Conservation (phyloP, 2,888 invertebrate genomes). For the Muschampia plurimacula region DNA sequence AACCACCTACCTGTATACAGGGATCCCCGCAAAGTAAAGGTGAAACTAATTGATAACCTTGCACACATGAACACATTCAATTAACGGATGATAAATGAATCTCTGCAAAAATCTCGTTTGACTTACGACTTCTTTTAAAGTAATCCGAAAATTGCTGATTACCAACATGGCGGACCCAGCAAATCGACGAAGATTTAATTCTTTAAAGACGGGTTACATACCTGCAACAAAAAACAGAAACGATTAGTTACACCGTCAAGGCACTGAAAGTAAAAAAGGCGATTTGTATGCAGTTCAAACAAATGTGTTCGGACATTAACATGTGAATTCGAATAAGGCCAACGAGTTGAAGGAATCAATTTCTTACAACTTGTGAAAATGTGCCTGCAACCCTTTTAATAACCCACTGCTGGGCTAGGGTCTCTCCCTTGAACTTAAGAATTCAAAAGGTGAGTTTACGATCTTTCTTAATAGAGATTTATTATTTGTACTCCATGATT, state of each 20-base stretch:
- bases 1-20: conserved; percentile 11
- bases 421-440: not conserved
- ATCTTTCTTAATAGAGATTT: too few species aligned
- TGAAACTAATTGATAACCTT: conserved; percentile 30
- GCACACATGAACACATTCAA: conserved; percentile 24
- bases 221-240: conserved; percentile 38
- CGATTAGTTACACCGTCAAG: conserved; percentile 34
- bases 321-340: conserved; percentile 2
- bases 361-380: conserved; percentile 1
- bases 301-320: conserved; percentile 16
- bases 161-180: conserved; percentile 13
- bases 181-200: conserved; percentile 24
- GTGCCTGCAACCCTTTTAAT: too few species aligned
- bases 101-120: conserved; percentile 29
- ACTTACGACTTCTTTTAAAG: conserved; percentile 24
- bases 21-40: not conserved
- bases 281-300: conserved; percentile 20
- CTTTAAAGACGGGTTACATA: conserved; percentile 26
- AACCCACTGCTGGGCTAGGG: too few species aligned
- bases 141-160: conserved; percentile 22
- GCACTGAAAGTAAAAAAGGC: conserved; percentile 13
- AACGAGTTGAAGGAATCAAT: not conserved
- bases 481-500: not conserved
- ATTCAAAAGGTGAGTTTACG: too few species aligned
- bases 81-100: conserved; percentile 33